Conservation (phyloP, 2,113 vertebrate species). For the Tetrax tetrax region DNA sequence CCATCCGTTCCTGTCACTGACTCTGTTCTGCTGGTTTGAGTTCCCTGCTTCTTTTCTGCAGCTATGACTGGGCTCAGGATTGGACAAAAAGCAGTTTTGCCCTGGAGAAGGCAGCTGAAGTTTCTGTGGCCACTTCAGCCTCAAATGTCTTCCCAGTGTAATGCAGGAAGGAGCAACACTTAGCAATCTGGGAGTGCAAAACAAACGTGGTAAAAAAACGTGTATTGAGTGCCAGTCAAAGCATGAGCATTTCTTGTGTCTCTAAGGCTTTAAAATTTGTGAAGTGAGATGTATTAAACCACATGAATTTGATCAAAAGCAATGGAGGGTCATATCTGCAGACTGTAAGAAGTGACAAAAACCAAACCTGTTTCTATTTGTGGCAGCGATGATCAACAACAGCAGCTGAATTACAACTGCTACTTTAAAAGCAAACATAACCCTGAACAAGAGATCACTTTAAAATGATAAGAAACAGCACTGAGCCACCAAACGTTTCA, state of each 20-base stretch:
- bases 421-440: neutral
- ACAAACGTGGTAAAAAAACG: accelerated
- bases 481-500: neutral
- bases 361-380: neutral
- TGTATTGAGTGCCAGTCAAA: neutral
- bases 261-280: neutral
- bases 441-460: neutral
- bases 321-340: neutral
- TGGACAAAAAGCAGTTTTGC: neutral
- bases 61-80: neutral
- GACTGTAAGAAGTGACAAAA: neutral
- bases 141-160: neutral
- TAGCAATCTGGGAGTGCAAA: neutral
- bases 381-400: neutral
- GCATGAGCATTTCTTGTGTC: neutral
- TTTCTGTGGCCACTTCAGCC: neutral
- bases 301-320: neutral
- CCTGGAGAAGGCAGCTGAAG: neutral
- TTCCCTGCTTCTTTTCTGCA: neutral
- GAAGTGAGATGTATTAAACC: neutral
- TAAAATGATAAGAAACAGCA: neutral
- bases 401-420: neutral
- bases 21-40: neutral
- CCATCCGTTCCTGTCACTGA: neutral
- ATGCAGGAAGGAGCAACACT: neutral